A percentile compares a stretch with the other conserved stretches of the same genome.
phyloP scores from a whole-genome alignment of 2,888 invertebrate genomes.

The Aphodius sticticus region DNA sequence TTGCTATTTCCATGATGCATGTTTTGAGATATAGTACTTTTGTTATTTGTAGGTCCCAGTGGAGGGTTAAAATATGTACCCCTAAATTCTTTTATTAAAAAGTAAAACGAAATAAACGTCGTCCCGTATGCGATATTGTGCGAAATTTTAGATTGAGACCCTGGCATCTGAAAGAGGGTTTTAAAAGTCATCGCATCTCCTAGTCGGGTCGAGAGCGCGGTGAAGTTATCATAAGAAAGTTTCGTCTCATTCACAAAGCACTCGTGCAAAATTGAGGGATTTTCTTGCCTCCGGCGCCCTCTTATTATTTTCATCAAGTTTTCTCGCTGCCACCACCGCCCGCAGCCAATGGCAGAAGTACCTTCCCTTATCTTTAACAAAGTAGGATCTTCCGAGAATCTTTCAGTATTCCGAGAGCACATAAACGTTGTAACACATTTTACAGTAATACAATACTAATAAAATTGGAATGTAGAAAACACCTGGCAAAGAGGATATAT shows the following conservation, averaged over 20 bases:
- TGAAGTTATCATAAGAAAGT: not conserved
- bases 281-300: not conserved
- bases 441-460: not conserved
- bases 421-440: not conserved
- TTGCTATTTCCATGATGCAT: too few species aligned
- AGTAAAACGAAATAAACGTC: not conserved
- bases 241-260: not conserved
- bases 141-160: not conserved
- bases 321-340: not conserved
- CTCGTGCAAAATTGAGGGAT: not conserved
- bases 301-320: too few species aligned
- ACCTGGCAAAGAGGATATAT: not conserved
- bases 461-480: not conserved
- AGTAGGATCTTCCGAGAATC: not conserved
- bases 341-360: not conserved
- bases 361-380: not conserved
- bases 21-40: too few species aligned
- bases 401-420: not conserved
- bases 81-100: not conserved
- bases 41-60: too few species aligned
- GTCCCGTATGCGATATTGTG: not conserved
- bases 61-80: not conserved
- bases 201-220: not conserved
- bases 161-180: constrained; percentile 4
- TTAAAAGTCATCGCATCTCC: not conserved